phyloP scores from a whole-genome alignment of 2,113 vertebrate genomes.

The Pimephales promelas region DNA sequence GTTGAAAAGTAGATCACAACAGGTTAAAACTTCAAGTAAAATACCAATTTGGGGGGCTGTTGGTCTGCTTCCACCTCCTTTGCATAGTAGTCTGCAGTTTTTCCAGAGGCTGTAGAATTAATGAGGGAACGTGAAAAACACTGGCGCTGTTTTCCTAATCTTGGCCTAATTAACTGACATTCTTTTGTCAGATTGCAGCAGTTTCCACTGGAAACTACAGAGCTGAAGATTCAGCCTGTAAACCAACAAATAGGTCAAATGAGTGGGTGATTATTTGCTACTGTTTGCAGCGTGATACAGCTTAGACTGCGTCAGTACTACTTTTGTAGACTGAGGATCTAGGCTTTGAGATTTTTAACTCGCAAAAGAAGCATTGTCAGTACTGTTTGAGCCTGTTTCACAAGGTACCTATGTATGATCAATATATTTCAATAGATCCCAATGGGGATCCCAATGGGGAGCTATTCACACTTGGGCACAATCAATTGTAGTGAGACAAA shows the following conservation, averaged over 20 bases:
- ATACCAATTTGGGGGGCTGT: slow-evolving; percentile 22
- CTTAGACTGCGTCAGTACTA: neutral
- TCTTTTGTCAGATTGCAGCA: slow-evolving; percentile 41
- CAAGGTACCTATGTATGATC: neutral
- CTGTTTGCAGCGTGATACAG: slow-evolving; percentile 8
- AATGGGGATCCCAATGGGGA: too few relatives aligned
- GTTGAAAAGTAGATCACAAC: slow-evolving; percentile 32
- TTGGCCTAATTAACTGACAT: slow-evolving; percentile 65
- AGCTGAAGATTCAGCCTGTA: slow-evolving; percentile 4
- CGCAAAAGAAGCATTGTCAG: neutral
- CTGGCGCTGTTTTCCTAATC: slow-evolving; percentile 56
- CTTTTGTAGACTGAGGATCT: neutral
- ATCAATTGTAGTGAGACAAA: too few relatives aligned
- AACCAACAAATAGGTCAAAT: slow-evolving; percentile 29
- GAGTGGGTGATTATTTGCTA: slow-evolving; percentile 30
- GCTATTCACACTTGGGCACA: too few relatives aligned
- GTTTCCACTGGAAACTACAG: slow-evolving; percentile 45
- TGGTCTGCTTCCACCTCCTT: neutral
- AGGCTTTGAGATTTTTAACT: neutral
- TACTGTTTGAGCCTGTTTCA: neutral
- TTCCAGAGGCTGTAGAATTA: slow-evolving; percentile 62
- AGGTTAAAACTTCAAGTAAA: slow-evolving; percentile 21
- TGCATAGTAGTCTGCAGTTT: slow-evolving; percentile 55
- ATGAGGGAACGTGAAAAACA: slow-evolving; percentile 63
- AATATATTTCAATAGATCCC: too few relatives aligned